A percentile compares a stretch with the other conserved stretches of the same genome.
phyloP scores from a whole-genome alignment of 2,113 vertebrate genomes.

The Saguinus midas region DNA sequence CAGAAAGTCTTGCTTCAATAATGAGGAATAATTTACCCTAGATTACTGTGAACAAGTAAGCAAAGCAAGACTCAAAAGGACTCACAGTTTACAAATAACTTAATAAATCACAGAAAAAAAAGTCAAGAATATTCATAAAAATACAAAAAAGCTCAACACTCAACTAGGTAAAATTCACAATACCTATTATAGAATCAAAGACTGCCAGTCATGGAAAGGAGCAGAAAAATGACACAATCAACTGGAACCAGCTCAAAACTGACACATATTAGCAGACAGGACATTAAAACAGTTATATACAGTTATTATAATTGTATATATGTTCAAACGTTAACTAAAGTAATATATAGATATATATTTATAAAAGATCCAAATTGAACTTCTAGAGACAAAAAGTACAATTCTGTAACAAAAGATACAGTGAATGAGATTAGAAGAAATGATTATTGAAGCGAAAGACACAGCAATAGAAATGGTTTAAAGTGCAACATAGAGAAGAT shows the following conservation, averaged over 20 bases:
- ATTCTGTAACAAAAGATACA: background rate
- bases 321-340: background rate
- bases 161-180: background rate
- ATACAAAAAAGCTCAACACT: background rate
- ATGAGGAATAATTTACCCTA: background rate
- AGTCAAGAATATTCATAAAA: background rate
- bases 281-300: background rate
- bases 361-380: background rate
- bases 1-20: background rate
- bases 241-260: background rate
- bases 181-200: background rate
- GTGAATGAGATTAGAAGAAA: background rate
- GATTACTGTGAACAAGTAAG: background rate
- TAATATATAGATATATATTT: background rate
- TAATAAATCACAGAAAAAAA: background rate
- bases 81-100: background rate
- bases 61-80: background rate
- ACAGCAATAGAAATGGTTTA: background rate
- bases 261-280: background rate
- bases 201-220: background rate
- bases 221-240: background rate
- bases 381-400: background rate
- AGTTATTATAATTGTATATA: background rate
- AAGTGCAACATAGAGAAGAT: background rate
- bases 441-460: background rate